A percentile compares a stretch with the other conserved stretches of the same genome.
These are phyloP conservation scores for Sthenelais limicola DNA, from an alignment of 2,888 invertebrate genomes.

Conservation along the genomic window DNA sequence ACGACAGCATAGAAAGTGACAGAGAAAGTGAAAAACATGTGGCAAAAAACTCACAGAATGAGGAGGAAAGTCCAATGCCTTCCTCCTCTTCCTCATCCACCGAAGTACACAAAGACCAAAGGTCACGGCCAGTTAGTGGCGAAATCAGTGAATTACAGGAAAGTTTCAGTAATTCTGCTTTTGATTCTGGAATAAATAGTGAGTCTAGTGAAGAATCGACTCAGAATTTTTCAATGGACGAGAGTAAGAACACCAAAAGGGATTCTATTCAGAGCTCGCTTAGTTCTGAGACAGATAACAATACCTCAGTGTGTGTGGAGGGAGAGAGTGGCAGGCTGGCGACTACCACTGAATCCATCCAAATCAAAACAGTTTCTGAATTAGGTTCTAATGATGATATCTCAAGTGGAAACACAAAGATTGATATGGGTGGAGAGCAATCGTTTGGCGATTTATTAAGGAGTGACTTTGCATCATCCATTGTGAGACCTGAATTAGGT, in stretches of 20 bases:
- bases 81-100: too few relatives aligned
- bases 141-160: conserved; percentile 6
- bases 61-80: too few relatives aligned
- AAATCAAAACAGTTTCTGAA: background rate
- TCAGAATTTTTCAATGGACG: conserved; percentile 29
- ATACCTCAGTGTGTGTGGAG: too few relatives aligned
- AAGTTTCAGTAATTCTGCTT: conserved; percentile 19
- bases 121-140: conserved; percentile 9
- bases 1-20: background rate
- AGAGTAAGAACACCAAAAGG: conserved; percentile 12
- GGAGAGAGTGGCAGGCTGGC: too few relatives aligned
- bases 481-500: background rate
- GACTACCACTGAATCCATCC: background rate
- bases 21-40: background rate
- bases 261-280: conserved; percentile 22
- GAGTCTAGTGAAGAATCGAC: conserved; percentile 35
- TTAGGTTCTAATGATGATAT: too few relatives aligned
- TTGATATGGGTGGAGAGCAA: too few relatives aligned
- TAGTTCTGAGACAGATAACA: conserved; percentile 12
- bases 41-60: conserved; percentile 18
- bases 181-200: conserved; percentile 28
- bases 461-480: background rate
- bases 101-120: too few relatives aligned
- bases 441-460: background rate
- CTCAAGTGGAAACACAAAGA: too few relatives aligned